These are phyloP conservation scores for Antitype chi DNA, from an alignment of 2,888 invertebrate species.

Conservation along the genomic window DNA sequence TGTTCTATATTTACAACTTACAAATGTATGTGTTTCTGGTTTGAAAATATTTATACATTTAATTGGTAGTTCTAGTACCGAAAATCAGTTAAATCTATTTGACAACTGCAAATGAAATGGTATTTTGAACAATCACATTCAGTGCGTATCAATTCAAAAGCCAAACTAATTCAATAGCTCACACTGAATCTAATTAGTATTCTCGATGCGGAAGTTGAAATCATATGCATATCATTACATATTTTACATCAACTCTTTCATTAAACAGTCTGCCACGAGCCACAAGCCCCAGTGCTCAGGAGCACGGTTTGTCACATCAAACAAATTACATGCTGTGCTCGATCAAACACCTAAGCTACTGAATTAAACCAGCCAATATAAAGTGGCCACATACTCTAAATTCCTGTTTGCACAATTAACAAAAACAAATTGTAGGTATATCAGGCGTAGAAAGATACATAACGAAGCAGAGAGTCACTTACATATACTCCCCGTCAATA, in stretches of 20 bases:
- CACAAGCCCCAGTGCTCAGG: neutral
- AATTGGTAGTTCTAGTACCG: neutral
- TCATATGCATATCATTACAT: constrained; percentile 27
- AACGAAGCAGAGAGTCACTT: too few relatives aligned
- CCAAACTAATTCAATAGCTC: constrained; percentile 9
- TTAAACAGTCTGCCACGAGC: neutral
- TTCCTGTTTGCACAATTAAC: neutral
- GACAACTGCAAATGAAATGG: too few relatives aligned
- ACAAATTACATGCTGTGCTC: neutral
- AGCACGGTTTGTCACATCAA: neutral
- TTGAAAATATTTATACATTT: too few relatives aligned
- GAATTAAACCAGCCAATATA: neutral
- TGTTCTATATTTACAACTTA: neutral
- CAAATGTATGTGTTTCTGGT: too few relatives aligned
- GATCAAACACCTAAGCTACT: neutral
- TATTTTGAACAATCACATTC: too few relatives aligned
- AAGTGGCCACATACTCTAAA: neutral
- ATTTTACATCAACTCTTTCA: neutral
- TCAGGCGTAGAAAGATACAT: neutral
- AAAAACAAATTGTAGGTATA: too few relatives aligned
- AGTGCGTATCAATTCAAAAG: neutral
- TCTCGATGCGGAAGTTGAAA: neutral
- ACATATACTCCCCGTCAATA: too few relatives aligned
- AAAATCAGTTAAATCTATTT: too few relatives aligned
- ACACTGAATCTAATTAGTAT: constrained; percentile 19